Base-by-base conservation (phyloP, 2,797 vertebrate species). In the Coregonus sp. region DNA sequence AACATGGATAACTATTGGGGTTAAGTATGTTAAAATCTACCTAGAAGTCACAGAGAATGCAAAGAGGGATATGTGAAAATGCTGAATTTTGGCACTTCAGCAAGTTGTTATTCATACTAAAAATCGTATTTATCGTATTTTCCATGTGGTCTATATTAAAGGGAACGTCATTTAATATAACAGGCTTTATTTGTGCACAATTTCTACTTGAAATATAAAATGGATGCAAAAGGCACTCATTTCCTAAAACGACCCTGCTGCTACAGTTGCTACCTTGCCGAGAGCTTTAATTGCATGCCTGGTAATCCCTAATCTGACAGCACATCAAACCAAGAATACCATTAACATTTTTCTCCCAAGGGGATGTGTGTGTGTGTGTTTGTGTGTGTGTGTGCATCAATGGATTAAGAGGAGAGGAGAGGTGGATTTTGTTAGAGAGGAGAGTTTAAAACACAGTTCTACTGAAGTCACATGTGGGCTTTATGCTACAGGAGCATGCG, bases 271-370 rank as follows among this genome's bases (percentile, higher is more conserved):
- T 75, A 69, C 50, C 25, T 25, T 14, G 73, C 74, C 84, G 76
- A 69, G 79, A 78, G 75, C 80, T 85, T 85, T 84, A 86, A 89
- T 83, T 72, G 72, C 75, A 69, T 85, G 65, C 73, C 56, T 83
- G 82, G 79, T 89, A 84, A 90, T 89, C 81, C 77, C 79, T 87
- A 75, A 88, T 90, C 86, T 90, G 85, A 92, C 87, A 89, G 80
- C 77, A 84, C 83, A 85, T 88, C 86, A 87, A 72, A 78, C 72
- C 73, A 71, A 16, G 37, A 33, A 9, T 72, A 75, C 84, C 80
- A 72, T 76, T 83, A 75, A 66, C 20, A 29, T 15, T 59, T 20
- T 20, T 51, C 33, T 25, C 63, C 70, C 63, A 63, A 65, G 76
- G 47, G 72, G 65, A 68, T 79, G 15, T 2, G 77, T 75, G 59